Evolutionary conservation across 2,888 invertebrate genomes (phyloP).

Genomic region (Tyria jacobaeae): DNA sequence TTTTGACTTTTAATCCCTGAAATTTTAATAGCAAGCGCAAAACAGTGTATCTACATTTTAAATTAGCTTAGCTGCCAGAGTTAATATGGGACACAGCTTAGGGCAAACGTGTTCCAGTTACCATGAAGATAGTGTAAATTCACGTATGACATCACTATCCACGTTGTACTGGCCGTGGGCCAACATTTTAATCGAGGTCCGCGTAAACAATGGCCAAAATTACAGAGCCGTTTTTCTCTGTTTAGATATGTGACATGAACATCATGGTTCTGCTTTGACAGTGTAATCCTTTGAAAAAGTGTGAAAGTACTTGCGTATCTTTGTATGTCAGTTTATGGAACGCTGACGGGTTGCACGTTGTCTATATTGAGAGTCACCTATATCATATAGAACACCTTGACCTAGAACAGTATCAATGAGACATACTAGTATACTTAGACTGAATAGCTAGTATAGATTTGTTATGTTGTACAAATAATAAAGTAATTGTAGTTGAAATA

Average conservation of each 20-base stretch:
- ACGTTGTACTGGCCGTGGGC: constrained; percentile 54
- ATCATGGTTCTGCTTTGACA: background rate
- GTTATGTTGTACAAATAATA: no score
- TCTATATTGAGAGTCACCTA: no score
- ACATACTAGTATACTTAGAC: background rate
- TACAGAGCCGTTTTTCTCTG: constrained; percentile 32
- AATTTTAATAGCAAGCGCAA: background rate
- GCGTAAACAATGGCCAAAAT: constrained; percentile 56
- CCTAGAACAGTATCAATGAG: background rate
- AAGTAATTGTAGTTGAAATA: no score
- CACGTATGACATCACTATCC: constrained; percentile 56
- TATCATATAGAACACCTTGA: background rate
- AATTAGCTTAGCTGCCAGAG: background rate
- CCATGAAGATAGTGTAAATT: constrained; percentile 38
- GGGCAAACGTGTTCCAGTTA: constrained; percentile 9
- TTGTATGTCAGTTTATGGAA: no score
- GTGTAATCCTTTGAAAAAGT: background rate
- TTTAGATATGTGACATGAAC: constrained; percentile 25
- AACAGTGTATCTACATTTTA: background rate
- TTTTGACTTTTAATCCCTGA: background rate
- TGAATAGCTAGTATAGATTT: no score
- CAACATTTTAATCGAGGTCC: constrained; percentile 46
- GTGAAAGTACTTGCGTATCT: background rate
- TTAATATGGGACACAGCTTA: background rate
- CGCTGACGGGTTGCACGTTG: no score